phyloP scores from a whole-genome alignment of 2,113 vertebrate genomes.

The Ciconia boyciana region DNA sequence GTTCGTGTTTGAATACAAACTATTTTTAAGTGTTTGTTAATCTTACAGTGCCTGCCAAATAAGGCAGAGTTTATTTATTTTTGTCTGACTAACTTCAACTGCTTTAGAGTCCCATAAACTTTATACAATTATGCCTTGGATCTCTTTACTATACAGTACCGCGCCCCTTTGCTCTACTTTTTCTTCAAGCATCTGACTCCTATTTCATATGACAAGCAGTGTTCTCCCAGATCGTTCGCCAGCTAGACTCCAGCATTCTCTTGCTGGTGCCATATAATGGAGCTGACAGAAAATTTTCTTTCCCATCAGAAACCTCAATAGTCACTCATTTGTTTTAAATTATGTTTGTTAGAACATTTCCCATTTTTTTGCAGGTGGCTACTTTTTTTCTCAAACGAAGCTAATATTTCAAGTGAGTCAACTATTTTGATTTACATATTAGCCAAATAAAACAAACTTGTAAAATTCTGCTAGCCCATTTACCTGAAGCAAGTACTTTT shows the following conservation, averaged over 20 bases:
- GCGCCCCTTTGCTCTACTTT: neutral
- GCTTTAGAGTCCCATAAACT: neutral
- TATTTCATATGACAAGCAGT: neutral
- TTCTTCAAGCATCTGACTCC: neutral
- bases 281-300: neutral
- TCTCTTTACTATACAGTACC: neutral
- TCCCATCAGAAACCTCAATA: neutral
- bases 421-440: neutral
- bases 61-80: neutral
- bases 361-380: neutral
- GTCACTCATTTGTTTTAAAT: neutral
- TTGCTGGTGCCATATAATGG: neutral
- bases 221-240: neutral
- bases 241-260: neutral
- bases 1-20: neutral
- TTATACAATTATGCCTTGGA: neutral
- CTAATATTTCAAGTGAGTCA: neutral
- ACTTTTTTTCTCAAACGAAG: neutral
- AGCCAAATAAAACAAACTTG: neutral
- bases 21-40: neutral
- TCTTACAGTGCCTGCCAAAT: neutral
- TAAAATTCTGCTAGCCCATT: neutral
- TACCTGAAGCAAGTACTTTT: neutral
- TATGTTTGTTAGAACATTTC: neutral
- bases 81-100: neutral